A percentile compares a stretch with the other conserved stretches of the same genome.
These are phyloP conservation scores for Malacoraja senta DNA, from an alignment of 2,797 vertebrate genomes.

Conservation along the genomic window DNA sequence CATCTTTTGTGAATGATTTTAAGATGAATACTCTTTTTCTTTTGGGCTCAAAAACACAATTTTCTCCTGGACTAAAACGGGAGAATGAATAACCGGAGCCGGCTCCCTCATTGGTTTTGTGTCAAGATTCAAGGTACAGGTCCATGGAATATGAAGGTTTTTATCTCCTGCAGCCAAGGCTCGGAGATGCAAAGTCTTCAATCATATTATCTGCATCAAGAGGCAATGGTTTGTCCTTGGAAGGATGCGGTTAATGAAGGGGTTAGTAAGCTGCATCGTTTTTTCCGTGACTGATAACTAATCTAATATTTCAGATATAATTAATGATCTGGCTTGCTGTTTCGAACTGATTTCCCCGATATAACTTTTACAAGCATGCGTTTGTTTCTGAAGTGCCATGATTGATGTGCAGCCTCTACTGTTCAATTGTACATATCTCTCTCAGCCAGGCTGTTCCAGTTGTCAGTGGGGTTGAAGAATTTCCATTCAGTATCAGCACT, in stretches of 20 bases:
- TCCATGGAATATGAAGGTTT: not conserved
- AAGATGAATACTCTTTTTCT: not conserved
- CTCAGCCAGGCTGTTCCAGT: not conserved
- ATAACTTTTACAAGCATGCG: not conserved
- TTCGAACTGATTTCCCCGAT: constrained; percentile 4
- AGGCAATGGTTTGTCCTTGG: not conserved
- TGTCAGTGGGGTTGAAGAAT: not conserved
- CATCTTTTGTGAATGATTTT: not conserved
- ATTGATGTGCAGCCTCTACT: not conserved
- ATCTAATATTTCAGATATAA: not conserved
- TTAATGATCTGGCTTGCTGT: not conserved
- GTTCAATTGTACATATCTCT: not conserved
- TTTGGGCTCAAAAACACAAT: not conserved
- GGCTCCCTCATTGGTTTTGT: not conserved
- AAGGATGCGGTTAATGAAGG: not conserved
- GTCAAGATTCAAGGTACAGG: not conserved
- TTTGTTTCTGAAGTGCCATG: not conserved
- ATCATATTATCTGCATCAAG: not conserved
- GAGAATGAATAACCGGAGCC: not conserved
- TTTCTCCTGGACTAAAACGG: not conserved
- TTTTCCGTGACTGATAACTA: not conserved
- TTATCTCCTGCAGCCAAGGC: not conserved
- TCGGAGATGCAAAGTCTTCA: not conserved
- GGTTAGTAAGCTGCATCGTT: not conserved
- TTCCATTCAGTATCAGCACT: not conserved